These are phyloP conservation scores for Aphidius gifuensis DNA, from an alignment of 1,140 invertebrate species.

Conservation along the genomic window DNA sequence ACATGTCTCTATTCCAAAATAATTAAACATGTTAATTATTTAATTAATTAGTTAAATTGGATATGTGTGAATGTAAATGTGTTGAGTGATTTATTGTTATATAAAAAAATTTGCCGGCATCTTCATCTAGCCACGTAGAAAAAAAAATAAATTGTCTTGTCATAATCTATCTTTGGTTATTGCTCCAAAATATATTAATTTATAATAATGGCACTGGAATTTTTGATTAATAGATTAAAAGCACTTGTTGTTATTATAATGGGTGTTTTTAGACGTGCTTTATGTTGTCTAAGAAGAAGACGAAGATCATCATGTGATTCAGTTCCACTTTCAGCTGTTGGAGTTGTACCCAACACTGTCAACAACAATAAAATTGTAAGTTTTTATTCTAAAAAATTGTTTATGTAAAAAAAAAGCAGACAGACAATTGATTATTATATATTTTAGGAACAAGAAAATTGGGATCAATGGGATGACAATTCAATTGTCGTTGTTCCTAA, in stretches of 20 bases:
- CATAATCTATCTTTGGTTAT: not conserved
- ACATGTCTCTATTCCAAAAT: too few species aligned
- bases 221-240: slow-evolving; percentile 53
- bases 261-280: slow-evolving; percentile 52
- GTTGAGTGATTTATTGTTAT: too few species aligned
- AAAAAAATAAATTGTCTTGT: too few species aligned
- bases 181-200: not conserved
- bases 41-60: too few species aligned
- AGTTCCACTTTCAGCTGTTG: slow-evolving; percentile 55
- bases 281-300: slow-evolving; percentile 58
- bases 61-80: too few species aligned
- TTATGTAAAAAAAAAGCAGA: slow-evolving; percentile 3
- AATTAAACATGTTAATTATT: too few species aligned
- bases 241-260: slow-evolving; percentile 52
- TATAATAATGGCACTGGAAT: slow-evolving; percentile 43
- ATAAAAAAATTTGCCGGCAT: too few species aligned
- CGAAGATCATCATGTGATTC: slow-evolving; percentile 54
- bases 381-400: not conserved
- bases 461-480: slow-evolving; percentile 55
- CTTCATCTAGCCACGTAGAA: too few species aligned
- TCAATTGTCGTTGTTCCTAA: slow-evolving; percentile 44
- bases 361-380: slow-evolving; percentile 32
- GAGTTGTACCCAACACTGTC: slow-evolving; percentile 50
- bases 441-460: slow-evolving; percentile 49
- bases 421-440: not conserved